Evolutionary conservation across 2,113 vertebrate genomes (phyloP).

Genomic region (Pachypanchax playfairii): DNA sequence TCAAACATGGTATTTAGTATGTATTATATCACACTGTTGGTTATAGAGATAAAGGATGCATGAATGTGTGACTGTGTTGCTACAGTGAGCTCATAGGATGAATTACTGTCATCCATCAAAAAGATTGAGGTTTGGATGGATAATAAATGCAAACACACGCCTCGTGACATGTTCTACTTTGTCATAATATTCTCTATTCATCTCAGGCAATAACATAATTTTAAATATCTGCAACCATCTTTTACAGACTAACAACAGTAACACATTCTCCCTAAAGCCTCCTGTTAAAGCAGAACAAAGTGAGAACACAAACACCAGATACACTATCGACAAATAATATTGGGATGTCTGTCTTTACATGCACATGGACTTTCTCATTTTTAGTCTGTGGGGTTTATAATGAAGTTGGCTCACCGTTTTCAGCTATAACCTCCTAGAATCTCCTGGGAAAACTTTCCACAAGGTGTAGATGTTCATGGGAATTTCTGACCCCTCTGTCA

Average conservation of each 20-base stretch:
- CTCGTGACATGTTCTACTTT: conserved; percentile 12
- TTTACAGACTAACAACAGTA: conserved; percentile 23
- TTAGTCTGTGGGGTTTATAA: no score
- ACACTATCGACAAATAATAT: no score
- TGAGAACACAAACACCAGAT: conserved; percentile 7
- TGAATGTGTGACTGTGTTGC: conserved; percentile 8
- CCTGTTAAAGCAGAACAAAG: conserved; percentile 6
- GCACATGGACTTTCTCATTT: no score
- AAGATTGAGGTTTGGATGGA: conserved; percentile 47
- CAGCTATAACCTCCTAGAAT: no score
- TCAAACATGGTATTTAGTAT: conserved; percentile 5
- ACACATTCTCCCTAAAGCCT: conserved; percentile 7
- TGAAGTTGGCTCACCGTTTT: no score
- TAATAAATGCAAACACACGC: conserved; percentile 51
- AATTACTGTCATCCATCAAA: conserved; percentile 65
- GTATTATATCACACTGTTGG: not conserved
- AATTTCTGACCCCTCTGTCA: no score
- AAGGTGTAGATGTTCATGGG: no score
- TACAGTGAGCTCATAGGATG: conserved; percentile 31
- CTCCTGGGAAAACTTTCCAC: no score
- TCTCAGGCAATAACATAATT: conserved; percentile 43
- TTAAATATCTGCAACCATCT: conserved; percentile 23
- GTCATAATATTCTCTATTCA: conserved; percentile 21
- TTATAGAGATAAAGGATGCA: conserved; percentile 8
- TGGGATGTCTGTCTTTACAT: no score